Base-by-base conservation (phyloP, 2,113 vertebrate genomes). In the Pica pica region DNA sequence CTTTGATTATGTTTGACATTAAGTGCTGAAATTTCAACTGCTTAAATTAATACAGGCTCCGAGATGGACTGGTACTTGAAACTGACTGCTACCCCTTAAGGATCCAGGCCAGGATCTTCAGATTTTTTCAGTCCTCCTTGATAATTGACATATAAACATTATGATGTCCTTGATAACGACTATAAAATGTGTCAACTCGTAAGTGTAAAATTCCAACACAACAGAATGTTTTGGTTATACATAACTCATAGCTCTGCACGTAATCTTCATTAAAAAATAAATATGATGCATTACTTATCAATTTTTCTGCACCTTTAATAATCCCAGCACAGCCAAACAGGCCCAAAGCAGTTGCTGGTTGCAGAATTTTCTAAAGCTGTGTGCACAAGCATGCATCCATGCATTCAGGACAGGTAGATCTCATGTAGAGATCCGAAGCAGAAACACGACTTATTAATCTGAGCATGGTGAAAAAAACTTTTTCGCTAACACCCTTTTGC, bases 401-500 rank as follows among this genome's bases (percentile, higher is more conserved):
- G 2, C 4, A 0, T 16, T 71, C n/a, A 53, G 19, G n/a, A 44
- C 1, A 59, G 13, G 9, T 1, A 39, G 15, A 47, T n/a, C 33
- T 65, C 26, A 39, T 0, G 2, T 2, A 87, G n/a, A 57, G 11
- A 56, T 33, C 6, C 21, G 20, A 10, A 16, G 22, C n/a, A 87
- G n/a, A 76, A 71, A 65, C 14, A 31, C 0, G 1, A 64, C 5
- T 59, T 56, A 33, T 3, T 52, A 31, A 60, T 35, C 31, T 16
- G 13, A 80, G 13, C 0, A 0, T 13, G n/a, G 39, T 46, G 41
- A 46, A 69, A 74, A 49, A 18, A 24, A 11, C 5, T 44, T 64
- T n/a, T 59, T 28, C 1, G 2, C 49, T 61, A 56, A 56, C 11
- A 61, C 0, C 8, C 20, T 86, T 75, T 18, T 44, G 24, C 1